Evolutionary conservation across 2,888 invertebrate species (phyloP).

Genomic region (Nemapogon koenigi): DNA sequence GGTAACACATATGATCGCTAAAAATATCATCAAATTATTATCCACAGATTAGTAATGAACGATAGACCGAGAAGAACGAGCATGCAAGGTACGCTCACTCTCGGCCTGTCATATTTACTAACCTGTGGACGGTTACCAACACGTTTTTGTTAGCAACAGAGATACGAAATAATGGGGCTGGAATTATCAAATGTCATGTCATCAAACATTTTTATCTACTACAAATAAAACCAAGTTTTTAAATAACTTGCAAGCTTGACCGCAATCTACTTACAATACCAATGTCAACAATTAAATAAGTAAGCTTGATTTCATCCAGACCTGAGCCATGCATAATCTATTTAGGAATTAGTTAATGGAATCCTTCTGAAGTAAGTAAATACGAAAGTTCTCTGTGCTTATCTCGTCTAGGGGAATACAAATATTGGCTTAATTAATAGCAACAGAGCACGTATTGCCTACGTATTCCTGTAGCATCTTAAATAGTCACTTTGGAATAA

Average conservation of each 20-base stretch:
- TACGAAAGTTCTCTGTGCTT: constrained; percentile 36
- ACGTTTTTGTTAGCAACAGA: too few relatives aligned
- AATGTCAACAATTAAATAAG: neutral
- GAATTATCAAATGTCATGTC: too few relatives aligned
- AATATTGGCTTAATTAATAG: constrained; percentile 53
- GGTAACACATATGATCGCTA: too few relatives aligned
- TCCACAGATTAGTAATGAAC: too few relatives aligned
- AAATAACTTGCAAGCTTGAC: neutral
- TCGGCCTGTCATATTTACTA: too few relatives aligned
- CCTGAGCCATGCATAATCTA: constrained; percentile 5
- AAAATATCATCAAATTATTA: too few relatives aligned
- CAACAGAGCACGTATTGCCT: constrained; percentile 35
- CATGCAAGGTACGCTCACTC: too few relatives aligned
- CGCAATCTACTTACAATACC: neutral
- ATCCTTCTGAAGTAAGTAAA: constrained; percentile 25
- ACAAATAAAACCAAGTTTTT: neutral
- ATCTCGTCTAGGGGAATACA: constrained; percentile 39
- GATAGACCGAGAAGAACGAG: too few relatives aligned
- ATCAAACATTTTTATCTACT: too few relatives aligned
- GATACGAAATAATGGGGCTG: too few relatives aligned
- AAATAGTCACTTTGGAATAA: constrained; percentile 19
- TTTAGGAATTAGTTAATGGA: constrained; percentile 11
- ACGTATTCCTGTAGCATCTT: constrained; percentile 34
- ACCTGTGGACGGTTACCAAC: too few relatives aligned
- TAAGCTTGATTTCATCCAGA: constrained; percentile 6